Evolutionary conservation across 1,140 invertebrate genomes (phyloP).

Genomic region (Dolichoris vasculosae): DNA sequence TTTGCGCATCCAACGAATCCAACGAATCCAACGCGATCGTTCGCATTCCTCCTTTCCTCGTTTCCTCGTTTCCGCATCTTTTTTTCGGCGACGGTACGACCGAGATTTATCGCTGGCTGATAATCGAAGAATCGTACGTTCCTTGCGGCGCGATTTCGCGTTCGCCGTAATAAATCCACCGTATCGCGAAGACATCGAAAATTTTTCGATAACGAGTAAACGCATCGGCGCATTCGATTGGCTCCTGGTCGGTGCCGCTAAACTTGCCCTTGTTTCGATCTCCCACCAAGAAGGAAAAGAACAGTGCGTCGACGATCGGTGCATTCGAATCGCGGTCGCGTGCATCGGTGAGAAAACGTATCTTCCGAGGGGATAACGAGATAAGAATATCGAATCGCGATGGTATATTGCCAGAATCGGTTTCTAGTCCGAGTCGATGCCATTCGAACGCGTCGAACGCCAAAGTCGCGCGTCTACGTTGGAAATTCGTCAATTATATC

Average conservation of each 20-base stretch:
- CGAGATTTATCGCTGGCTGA: neutral
- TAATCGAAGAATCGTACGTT: neutral
- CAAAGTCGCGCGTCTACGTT: neutral
- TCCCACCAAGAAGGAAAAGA: neutral
- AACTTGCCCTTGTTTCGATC: neutral
- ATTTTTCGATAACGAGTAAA: constrained; percentile 20
- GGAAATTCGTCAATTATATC: neutral
- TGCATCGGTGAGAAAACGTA: constrained; percentile 1
- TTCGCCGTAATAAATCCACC: neutral
- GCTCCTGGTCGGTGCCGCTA: neutral
- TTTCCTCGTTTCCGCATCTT: no score
- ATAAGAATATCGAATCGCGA: neutral
- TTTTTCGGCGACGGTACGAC: neutral
- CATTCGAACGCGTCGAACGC: neutral
- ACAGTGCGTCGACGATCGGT: neutral
- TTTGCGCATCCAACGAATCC: neutral
- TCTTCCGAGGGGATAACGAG: constrained; percentile 2
- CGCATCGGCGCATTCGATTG: neutral
- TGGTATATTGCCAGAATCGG: neutral
- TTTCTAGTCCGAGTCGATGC: neutral
- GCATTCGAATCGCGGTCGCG: constrained; percentile 30
- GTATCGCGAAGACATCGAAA: neutral
- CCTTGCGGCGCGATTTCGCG: neutral
- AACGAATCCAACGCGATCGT: neutral
- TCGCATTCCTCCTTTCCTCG: neutral